Evolutionary conservation across 2,797 vertebrate genomes (phyloP), one percentile per base, ranked within the genome.

Genomic region (Xerus rutilus): DNA sequence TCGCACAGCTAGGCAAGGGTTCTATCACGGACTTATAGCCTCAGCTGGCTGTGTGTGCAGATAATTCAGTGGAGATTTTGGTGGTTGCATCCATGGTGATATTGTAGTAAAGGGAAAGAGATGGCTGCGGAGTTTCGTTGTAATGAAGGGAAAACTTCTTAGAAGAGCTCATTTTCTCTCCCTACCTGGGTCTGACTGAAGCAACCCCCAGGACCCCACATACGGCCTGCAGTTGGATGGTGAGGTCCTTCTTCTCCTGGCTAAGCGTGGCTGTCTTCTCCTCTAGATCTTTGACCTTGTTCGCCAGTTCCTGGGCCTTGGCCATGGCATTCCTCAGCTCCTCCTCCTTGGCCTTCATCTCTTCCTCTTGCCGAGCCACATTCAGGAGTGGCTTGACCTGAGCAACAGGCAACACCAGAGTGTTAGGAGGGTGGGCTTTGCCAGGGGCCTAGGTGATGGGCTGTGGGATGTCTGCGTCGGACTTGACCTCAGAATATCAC

Each of bases 341-440:
- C 72, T 98, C 90, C 96, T 98, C 98, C 94, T 99, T 98, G 64
- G 83, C 98, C 82, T 98, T 98, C 94, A 97, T 98, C 94, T 98
- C 98, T 7, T 99, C 98, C 89, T 99, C 97, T 93, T 98, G 97
- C 57, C 96, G 95, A 47, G 98, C 98, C 45, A 98, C 98, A 28
- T 98, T 98, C 96, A 99, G 97, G 91, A 99, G 98, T 1, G 98
- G 98, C 95, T 99, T 99, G 88, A 98, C 97, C 98, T 99, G 96
- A 45, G 97, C 64, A 12, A 69, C 12, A 47, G 87, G 59, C 12
- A 93, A 14, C 10, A 81, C 20, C 64, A 86, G 1, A 7, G 57
- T 94, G 8, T 92, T 93, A 52, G 25, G 62, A 8, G 54, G 54
- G 57, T 11, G 77, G 79, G 1, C 67, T n/a, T 93, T 77, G 85